Percentiles rank a stretch among this genome's conserved stretches.
Conservation (phyloP, 2,113 vertebrate species). For the Salvelinus namaycush region DNA sequence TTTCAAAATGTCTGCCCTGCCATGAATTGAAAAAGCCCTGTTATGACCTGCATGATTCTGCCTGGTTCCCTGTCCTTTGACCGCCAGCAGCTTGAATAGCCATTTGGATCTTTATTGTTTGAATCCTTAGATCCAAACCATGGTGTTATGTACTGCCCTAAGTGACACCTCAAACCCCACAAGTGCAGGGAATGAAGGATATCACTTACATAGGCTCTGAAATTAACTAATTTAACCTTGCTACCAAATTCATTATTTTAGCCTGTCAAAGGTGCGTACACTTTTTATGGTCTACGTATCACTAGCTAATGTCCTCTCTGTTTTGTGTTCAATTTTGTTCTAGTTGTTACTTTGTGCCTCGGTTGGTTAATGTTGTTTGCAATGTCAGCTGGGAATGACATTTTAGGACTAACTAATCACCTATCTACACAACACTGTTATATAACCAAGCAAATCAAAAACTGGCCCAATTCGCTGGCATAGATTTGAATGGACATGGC, state of each 20-base stretch:
- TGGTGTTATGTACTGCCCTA: too few relatives aligned
- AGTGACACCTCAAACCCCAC: too few relatives aligned
- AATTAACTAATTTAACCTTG: neutral
- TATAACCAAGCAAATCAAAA: neutral
- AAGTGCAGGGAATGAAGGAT: too few relatives aligned
- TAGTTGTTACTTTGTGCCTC: constrained; percentile 7
- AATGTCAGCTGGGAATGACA: neutral
- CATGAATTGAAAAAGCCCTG: too few relatives aligned
- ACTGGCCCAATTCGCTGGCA: neutral
- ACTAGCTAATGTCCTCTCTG: constrained; percentile 17
- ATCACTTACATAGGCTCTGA: too few relatives aligned
- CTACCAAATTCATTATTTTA: neutral
- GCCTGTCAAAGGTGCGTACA: neutral
- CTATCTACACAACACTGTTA: neutral
- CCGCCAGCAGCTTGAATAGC: too few relatives aligned
- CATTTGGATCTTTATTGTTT: too few relatives aligned
- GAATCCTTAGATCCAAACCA: too few relatives aligned
- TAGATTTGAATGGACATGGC: neutral
- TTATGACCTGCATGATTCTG: too few relatives aligned
- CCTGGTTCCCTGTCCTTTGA: too few relatives aligned
- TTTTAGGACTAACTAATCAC: neutral
- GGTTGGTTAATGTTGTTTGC: constrained; percentile 15
- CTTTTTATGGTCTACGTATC: neutral
- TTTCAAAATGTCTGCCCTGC: too few relatives aligned
- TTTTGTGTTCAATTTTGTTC: constrained; percentile 30